Evolutionary conservation across 2,888 invertebrate genomes (phyloP), one percentile per base, ranked within the genome.

Genomic region (Meliscaeva auricollis): DNA sequence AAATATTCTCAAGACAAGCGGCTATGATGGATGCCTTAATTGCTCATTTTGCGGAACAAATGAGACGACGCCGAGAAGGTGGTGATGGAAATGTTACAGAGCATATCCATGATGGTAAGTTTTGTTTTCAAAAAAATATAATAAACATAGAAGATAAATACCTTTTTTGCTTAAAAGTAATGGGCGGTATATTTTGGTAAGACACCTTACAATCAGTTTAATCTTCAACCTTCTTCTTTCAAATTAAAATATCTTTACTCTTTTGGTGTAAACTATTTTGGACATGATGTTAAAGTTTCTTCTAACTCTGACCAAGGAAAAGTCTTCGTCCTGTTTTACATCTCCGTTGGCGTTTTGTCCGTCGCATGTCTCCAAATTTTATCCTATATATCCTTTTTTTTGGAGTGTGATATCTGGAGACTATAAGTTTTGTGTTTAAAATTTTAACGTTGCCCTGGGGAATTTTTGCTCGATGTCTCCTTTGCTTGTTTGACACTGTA

Each of bases 11-110:
- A 0, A 94, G 94, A 90, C 96, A 95, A 93, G 96, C 97, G 41
- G 94, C 95, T 87, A 95, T 97, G 95, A 97, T 97, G 96, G 97
- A 97, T 92, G 96, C 96, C 2, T 93, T 97, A 78, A 96, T 97
- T 88, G 95, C 96, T 76, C 95, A 95, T 84, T 97, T 97, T 91
- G 96, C 96, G 1, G 96, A 96, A 66, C 96, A 96, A 90, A 93
- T 95, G 89, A 94, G 96, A 88, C 94, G 94, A 89, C 91, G 94
- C 54, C 93, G 94, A 41, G 93, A 94, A 3, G 94, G 89, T 76
- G 90, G 89, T 52, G 87, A 91, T 9, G 90, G 88, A 60, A 92
- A 91, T 87, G 87, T 89, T 46, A 89, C 90, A 15, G 92, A 93
- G 73, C 91, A 91, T 88, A 90, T 91, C 73, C 93, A 92, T 85